Evolutionary conservation across 2,113 vertebrate genomes (phyloP).

Genomic region (Oncorhynchus gorbuscha): DNA sequence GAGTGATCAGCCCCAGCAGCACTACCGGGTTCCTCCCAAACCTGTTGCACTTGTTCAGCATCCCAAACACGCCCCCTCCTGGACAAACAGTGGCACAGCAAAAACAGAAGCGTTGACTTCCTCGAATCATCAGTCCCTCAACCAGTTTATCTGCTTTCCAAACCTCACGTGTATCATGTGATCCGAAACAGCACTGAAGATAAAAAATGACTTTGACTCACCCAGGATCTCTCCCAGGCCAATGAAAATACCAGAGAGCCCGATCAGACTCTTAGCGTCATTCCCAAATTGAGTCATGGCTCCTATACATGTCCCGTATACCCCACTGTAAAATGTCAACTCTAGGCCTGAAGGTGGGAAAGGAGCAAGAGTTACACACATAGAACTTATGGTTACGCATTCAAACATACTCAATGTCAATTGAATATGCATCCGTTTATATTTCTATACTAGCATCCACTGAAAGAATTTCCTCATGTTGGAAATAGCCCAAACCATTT

Average conservation of each 20-base stretch:
- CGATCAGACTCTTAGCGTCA: conserved; percentile 93
- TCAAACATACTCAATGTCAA: neutral
- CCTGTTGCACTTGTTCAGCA: conserved; percentile 82
- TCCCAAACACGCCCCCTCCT: conserved; percentile 93
- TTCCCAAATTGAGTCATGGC: conserved; percentile 86
- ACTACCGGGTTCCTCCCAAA: conserved; percentile 93
- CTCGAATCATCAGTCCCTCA: too few relatives aligned
- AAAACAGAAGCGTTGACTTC: conserved; percentile 75
- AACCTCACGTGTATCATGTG: neutral
- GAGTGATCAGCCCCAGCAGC: conserved; percentile 84
- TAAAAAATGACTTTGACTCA: conserved; percentile 67
- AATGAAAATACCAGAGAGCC: conserved; percentile 94
- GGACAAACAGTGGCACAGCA: conserved; percentile 3
- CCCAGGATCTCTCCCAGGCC: conserved; percentile 94
- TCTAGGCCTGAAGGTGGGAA: conserved; percentile 79
- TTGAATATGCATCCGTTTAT: neutral
- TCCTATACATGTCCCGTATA: conserved; percentile 94
- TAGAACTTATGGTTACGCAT: neutral
- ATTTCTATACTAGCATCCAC: conserved; percentile 77
- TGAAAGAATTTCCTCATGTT: neutral
- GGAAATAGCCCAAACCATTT: neutral
- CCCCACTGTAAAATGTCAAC: conserved; percentile 94
- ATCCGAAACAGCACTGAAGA: conserved; percentile 78
- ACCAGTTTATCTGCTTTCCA: conserved; percentile 51
- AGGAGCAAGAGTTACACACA: neutral